phyloP scores from a whole-genome alignment of 23 tunicate genomes.

The Styela plicata region DNA sequence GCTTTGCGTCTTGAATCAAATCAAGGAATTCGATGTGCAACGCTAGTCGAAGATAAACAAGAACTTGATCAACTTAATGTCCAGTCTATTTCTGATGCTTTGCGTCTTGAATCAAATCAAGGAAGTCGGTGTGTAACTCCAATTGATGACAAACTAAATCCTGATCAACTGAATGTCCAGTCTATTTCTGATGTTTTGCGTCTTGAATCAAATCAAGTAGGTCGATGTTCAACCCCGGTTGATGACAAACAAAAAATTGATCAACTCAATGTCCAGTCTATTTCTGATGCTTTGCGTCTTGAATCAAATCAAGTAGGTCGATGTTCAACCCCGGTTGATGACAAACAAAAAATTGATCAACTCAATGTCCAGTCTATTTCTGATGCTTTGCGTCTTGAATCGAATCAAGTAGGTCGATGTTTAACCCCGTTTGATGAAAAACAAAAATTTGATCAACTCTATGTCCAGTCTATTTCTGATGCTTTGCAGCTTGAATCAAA shows the following conservation, averaged over 20 bases:
- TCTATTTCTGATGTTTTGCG: neutral
- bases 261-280: neutral
- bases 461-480: neutral
- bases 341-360: neutral
- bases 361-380: neutral
- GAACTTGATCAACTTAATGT: neutral
- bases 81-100: neutral
- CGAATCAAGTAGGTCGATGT: neutral
- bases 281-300: neutral
- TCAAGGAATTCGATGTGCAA: neutral
- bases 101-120: neutral
- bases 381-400: neutral
- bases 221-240: neutral
- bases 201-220: neutral
- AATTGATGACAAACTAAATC: neutral
- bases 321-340: neutral
- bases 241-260: neutral
- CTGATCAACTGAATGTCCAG: neutral
- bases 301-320: neutral
- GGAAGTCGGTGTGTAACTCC: neutral
- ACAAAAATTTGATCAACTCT: neutral
- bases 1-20: neutral
- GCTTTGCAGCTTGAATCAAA: neutral
- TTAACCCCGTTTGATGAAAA: neutral
- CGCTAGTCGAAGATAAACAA: neutral